Evolutionary conservation across 2,113 vertebrate species (phyloP), one percentile per base, ranked within the genome.

Genomic region (Otus sunia): DNA sequence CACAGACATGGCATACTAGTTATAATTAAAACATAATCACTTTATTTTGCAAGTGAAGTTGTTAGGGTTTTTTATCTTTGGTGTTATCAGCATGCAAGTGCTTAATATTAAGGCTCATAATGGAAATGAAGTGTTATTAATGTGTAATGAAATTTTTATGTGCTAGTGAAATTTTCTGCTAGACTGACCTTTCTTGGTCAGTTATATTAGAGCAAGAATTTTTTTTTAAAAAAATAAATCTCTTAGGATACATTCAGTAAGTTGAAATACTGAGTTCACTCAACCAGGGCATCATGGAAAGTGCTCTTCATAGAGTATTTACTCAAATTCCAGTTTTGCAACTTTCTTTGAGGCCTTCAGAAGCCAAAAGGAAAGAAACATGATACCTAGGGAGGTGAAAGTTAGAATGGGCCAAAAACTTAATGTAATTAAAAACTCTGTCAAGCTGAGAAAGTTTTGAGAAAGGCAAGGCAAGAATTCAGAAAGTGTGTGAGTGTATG

Each of bases 311-410:
- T 89, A 29, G 64, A 83, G 52, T 92, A 88, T 95, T 96, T 96
- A 78, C 83, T 95, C 88, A 92, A 80, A 91, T 89, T 93, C 94
- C 92, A 94, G 90, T 92, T 94, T 91, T 86, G 86, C 92, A 91
- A 72, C 86, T 94, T 94, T 79, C 69, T 90, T 74, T 75, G 77
- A 78, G 49, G 73, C 49, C 59, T 96, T 72, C 37, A 64, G 81
- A 84, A 88, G 88, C 62, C 71, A 87, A 86, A 94, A 94, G 81
- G 71, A 92, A 92, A 80, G 94, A 85, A 92, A 96, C 63, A 21
- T 12, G 80, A 95, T 92, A 90, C 39, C 32, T 50, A 36, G 41
- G 32, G 37, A 95, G 76, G 15, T 77, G 45, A 78, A 39, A 10
- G 56, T 21, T 92, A 64, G 55, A 86, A 47, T 72, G 64, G 56